These are phyloP conservation scores for Oryzias javanicus DNA, from an alignment of 2,113 vertebrate species.

Conservation along the genomic window DNA sequence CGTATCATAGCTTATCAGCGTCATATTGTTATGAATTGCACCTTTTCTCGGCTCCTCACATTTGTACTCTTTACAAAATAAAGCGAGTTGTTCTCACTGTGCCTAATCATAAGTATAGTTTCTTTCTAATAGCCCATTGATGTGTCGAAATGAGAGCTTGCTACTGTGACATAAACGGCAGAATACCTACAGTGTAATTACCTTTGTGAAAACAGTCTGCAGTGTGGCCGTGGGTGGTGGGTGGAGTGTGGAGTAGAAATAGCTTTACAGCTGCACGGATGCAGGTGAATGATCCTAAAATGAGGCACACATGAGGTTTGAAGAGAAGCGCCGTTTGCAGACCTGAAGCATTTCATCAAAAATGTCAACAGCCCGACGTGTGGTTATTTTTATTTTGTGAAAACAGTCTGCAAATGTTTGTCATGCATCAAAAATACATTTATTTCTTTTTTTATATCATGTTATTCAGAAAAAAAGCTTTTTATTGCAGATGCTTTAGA, in stretches of 20 bases:
- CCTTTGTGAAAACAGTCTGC: conserved; percentile 22
- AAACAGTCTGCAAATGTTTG: too few species aligned
- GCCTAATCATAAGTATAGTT: conserved; percentile 7
- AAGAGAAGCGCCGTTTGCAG: conserved; percentile 6
- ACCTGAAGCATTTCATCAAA: not conserved
- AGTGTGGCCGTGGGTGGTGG: conserved; percentile 17
- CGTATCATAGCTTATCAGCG: too few species aligned
- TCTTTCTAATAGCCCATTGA: conserved; percentile 12
- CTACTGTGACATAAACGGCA: conserved; percentile 10
- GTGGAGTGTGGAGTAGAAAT: not conserved
- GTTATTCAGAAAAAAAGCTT: not conserved
- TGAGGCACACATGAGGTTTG: not conserved
- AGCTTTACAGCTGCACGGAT: conserved; percentile 13
- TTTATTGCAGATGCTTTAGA: not conserved
- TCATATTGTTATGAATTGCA: not conserved
- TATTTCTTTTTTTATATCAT: not conserved
- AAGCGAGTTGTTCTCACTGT: not conserved
- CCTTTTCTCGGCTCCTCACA: not conserved
- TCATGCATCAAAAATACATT: not conserved
- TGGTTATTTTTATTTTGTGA: not conserved
- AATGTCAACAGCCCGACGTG: not conserved
- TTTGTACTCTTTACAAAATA: conserved; percentile 5
- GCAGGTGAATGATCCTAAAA: conserved; percentile 7
- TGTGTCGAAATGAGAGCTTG: conserved; percentile 14
- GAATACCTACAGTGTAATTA: conserved; percentile 16